These are phyloP conservation scores for Upupa epops DNA, from an alignment of 2,113 vertebrate genomes.

Conservation along the genomic window DNA sequence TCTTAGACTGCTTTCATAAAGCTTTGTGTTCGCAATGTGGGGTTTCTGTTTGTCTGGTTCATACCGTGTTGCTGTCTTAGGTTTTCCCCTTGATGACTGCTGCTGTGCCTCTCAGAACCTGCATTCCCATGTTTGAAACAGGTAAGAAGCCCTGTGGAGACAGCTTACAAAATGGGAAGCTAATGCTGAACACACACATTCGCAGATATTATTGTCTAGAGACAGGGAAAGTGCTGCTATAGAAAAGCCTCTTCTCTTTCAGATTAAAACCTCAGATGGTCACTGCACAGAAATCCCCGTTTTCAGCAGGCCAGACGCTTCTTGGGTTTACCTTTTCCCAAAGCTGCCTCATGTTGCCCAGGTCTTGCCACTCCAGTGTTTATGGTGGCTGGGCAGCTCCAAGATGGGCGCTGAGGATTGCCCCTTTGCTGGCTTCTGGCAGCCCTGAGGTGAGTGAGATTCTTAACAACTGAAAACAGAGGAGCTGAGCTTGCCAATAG, in stretches of 20 bases:
- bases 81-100: background rate
- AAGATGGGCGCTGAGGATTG: background rate
- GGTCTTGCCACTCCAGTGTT: background rate
- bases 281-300: background rate
- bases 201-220: background rate
- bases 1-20: background rate
- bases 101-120: background rate
- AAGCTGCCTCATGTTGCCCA: background rate
- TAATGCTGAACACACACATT: background rate
- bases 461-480: background rate
- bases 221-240: background rate
- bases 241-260: background rate
- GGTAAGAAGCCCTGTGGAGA: background rate
- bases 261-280: background rate
- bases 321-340: background rate
- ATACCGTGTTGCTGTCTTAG: background rate
- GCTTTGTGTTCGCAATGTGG: background rate
- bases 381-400: background rate
- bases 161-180: background rate
- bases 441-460: background rate
- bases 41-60: background rate
- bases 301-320: background rate
- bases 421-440: background rate
- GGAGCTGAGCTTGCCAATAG: background rate
- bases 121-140: background rate